These are phyloP conservation scores for Apotomis turbidana DNA, from an alignment of 2,888 invertebrate species.

Conservation along the genomic window DNA sequence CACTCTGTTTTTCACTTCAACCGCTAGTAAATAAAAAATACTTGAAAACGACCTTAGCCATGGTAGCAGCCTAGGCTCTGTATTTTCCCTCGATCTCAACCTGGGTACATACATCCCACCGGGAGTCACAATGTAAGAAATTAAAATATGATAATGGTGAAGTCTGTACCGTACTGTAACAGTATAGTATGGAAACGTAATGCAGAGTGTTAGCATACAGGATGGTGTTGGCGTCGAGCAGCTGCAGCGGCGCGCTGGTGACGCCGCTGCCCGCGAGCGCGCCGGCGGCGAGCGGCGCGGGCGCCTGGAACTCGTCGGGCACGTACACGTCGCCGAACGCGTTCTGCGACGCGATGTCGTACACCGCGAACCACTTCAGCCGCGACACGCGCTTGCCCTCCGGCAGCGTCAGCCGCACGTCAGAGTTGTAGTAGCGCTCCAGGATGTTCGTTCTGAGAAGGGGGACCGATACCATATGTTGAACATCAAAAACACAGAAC, in stretches of 20 bases:
- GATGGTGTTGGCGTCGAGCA: constrained; percentile 90
- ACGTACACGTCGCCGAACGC: constrained; percentile 95
- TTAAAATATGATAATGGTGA: too few relatives aligned
- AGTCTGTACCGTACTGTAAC: constrained; percentile 50
- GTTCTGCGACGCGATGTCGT: constrained; percentile 93
- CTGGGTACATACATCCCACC: too few relatives aligned
- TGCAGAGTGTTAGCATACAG: background rate
- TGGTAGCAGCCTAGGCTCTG: too few relatives aligned
- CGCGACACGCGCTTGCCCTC: constrained; percentile 94
- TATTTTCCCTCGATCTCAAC: too few relatives aligned
- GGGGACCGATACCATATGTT: constrained; percentile 4
- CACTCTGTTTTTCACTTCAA: too few relatives aligned
- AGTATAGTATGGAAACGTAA: constrained; percentile 63
- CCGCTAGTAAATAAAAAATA: too few relatives aligned
- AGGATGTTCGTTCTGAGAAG: constrained; percentile 91
- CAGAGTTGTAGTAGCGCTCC: constrained; percentile 93
- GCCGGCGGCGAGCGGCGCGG: constrained; percentile 85
- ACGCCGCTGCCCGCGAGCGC: constrained; percentile 78
- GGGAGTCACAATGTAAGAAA: too few relatives aligned
- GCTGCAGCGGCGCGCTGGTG: constrained; percentile 88
- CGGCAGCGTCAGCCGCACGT: constrained; percentile 91
- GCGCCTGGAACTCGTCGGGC: constrained; percentile 95
- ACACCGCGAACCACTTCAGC: constrained; percentile 95
- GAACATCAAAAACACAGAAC: too few relatives aligned
- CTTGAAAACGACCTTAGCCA: too few relatives aligned